phyloP scores from a whole-genome alignment of 2,888 invertebrate genomes.

The Cephus pygmeus region DNA sequence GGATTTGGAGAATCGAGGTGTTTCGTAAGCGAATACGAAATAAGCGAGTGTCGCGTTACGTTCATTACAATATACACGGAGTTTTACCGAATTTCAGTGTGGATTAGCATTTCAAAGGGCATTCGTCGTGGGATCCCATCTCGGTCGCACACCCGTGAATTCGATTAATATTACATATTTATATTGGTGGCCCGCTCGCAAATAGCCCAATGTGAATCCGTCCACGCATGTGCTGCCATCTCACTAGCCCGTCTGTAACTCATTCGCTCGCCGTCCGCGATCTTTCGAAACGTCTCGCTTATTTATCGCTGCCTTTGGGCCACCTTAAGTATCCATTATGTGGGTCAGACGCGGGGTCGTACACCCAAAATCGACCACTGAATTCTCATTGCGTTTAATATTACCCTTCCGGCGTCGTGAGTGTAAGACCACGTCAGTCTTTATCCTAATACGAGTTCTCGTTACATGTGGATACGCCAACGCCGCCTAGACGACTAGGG shows the following conservation, averaged over 20 bases:
- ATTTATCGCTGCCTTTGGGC: slow-evolving; percentile 7
- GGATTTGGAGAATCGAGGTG: neutral
- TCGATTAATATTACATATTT: slow-evolving; percentile 20
- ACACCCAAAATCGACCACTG: neutral
- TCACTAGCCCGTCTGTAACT: neutral
- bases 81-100: slow-evolving; percentile 16
- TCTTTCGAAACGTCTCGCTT: neutral
- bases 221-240: neutral
- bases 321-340: neutral
- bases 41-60: neutral
- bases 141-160: slow-evolving; percentile 11
- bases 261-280: neutral
- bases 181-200: slow-evolving; percentile 8
- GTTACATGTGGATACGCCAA: neutral
- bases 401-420: neutral
- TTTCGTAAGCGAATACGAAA: slow-evolving; percentile 9
- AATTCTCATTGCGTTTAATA: neutral
- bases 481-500: neutral
- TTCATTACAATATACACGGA: slow-evolving; percentile 23
- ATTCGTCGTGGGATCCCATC: neutral
- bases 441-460: neutral
- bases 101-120: slow-evolving; percentile 23
- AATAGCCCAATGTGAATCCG: neutral
- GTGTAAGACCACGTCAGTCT: neutral
- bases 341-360: neutral